These are phyloP conservation scores for Tupaia tana DNA, from an alignment of 2,113 vertebrate species.

Conservation along the genomic window DNA sequence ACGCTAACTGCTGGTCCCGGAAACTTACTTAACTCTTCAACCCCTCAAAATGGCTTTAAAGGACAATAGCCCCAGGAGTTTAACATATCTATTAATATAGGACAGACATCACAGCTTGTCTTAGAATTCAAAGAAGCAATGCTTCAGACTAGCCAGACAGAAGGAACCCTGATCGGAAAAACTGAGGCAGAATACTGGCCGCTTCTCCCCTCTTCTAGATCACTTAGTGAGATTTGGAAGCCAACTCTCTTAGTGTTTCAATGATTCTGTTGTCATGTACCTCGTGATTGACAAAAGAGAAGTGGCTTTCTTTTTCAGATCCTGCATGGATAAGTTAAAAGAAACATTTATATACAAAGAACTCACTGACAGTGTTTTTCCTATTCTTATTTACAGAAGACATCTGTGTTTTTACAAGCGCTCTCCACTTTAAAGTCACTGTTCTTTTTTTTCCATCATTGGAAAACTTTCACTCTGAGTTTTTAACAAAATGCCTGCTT, in stretches of 20 bases:
- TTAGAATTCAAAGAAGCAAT: constrained; percentile 48
- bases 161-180: constrained; percentile 35
- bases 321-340: constrained; percentile 63
- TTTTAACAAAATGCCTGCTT: constrained; percentile 48
- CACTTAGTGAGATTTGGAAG: constrained; percentile 45
- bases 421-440: constrained; percentile 67
- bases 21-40: constrained; percentile 43
- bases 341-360: constrained; percentile 73
- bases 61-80: not conserved
- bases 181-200: not conserved
- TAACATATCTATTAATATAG: not conserved
- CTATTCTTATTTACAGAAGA: constrained; percentile 67
- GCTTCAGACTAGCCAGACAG: constrained; percentile 2
- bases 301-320: constrained; percentile 72
- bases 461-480: constrained; percentile 43
- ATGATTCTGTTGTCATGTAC: constrained; percentile 20
- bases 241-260: constrained; percentile 32
- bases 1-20: too few species aligned
- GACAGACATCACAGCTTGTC: constrained; percentile 19
- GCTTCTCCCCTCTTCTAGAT: constrained; percentile 52
- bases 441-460: constrained; percentile 31
- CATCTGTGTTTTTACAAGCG: constrained; percentile 60
- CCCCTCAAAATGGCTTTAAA: not conserved
- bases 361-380: constrained; percentile 78
- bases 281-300: constrained; percentile 71